These are phyloP conservation scores for Chrysoperla carnea DNA, from an alignment of 1,140 invertebrate genomes.

Conservation along the genomic window DNA sequence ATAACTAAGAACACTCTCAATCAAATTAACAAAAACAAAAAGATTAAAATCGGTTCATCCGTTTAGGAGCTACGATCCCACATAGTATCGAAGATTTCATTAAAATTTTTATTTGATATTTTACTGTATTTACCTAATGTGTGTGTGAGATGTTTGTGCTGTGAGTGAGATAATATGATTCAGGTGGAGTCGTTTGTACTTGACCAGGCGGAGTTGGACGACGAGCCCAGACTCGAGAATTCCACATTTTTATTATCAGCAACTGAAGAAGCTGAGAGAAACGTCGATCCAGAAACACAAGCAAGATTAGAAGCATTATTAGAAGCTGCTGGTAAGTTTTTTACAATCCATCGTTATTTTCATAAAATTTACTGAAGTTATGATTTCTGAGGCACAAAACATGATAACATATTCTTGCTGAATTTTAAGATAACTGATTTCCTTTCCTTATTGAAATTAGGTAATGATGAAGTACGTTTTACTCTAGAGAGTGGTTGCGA, in stretches of 20 bases:
- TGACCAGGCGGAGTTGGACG: constrained; percentile 43
- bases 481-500: too few relatives aligned
- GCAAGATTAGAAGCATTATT: constrained; percentile 72
- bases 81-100: too few relatives aligned
- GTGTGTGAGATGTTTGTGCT: background rate
- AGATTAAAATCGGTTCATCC: too few relatives aligned
- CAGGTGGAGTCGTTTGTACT: constrained; percentile 54
- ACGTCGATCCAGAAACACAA: constrained; percentile 81
- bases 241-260: constrained; percentile 59
- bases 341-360: background rate
- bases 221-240: constrained; percentile 46
- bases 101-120: constrained; percentile 3
- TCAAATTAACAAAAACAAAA: too few relatives aligned
- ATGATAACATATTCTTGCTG: too few relatives aligned
- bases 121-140: background rate
- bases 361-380: constrained; percentile 1
- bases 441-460: too few relatives aligned
- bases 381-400: too few relatives aligned
- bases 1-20: too few relatives aligned
- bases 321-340: constrained; percentile 62
- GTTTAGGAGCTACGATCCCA: too few relatives aligned
- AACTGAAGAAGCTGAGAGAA: constrained; percentile 51
- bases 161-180: constrained; percentile 17
- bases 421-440: too few relatives aligned
- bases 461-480: too few relatives aligned